Evolutionary conservation across 1,140 invertebrate species (phyloP).

Genomic region (Oryctes rhinoceros): DNA sequence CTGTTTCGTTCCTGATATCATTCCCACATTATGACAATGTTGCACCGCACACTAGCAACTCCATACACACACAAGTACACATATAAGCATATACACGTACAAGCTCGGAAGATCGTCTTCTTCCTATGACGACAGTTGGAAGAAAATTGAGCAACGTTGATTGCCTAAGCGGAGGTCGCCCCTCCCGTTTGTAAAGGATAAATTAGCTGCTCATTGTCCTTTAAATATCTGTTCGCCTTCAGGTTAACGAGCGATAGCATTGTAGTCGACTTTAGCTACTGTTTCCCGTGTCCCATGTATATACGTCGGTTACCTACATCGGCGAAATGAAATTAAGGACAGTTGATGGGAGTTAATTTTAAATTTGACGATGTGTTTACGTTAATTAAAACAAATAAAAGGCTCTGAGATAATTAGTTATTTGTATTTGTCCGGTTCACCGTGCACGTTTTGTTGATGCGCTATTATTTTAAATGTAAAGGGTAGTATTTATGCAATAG

Average conservation of each 20-base stretch:
- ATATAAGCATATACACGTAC: background rate
- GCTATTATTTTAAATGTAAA: too few species aligned
- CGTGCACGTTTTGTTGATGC: too few species aligned
- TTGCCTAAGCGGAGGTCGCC: background rate
- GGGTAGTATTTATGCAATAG: too few species aligned
- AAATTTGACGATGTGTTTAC: background rate
- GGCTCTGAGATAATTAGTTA: background rate
- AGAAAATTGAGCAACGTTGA: conserved; percentile 27
- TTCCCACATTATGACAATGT: conserved; percentile 36
- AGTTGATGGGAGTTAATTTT: conserved; percentile 4
- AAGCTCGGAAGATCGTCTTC: background rate
- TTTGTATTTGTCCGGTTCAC: too few species aligned
- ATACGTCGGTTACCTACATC: background rate
- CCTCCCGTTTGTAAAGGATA: background rate
- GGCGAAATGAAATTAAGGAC: background rate
- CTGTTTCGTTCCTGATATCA: conserved; percentile 37
- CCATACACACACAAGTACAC: background rate
- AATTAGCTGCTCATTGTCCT: conserved; percentile 32
- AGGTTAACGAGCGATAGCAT: conserved; percentile 24
- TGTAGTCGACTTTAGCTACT: background rate
- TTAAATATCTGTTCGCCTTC: conserved; percentile 36
- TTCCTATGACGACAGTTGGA: background rate
- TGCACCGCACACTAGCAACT: background rate
- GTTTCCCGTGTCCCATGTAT: background rate
- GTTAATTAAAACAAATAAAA: conserved; percentile 25